phyloP scores from a whole-genome alignment of 2,113 vertebrate genomes.

The Neotoma lepida region DNA sequence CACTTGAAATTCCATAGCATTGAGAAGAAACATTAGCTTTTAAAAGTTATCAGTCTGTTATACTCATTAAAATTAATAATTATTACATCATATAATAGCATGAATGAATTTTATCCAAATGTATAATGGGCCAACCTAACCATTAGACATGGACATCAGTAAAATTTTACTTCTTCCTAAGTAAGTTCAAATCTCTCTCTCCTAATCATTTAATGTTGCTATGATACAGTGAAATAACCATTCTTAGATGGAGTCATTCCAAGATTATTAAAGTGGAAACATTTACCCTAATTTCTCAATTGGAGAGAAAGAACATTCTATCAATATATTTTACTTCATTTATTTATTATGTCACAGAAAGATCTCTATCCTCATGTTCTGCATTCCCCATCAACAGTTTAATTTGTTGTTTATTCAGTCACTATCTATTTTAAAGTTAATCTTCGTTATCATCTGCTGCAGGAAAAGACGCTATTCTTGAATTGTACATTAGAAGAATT shows the following conservation, averaged over 20 bases:
- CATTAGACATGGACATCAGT: background rate
- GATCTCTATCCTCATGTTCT: background rate
- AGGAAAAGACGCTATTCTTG: background rate
- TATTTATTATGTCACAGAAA: background rate
- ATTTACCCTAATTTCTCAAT: background rate
- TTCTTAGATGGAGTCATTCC: background rate
- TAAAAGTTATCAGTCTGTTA: background rate
- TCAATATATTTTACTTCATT: background rate
- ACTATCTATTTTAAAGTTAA: background rate
- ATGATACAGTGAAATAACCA: background rate
- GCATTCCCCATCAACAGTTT: background rate
- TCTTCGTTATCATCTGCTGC: background rate
- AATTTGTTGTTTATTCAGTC: background rate
- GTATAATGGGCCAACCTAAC: background rate
- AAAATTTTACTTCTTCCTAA: background rate
- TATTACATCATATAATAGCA: background rate
- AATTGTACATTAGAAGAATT: background rate
- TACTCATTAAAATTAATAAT: background rate
- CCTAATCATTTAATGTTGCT: background rate
- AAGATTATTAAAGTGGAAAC: background rate
- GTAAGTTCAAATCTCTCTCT: background rate
- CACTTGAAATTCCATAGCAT: background rate
- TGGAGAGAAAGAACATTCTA: background rate
- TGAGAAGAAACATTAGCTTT: background rate
- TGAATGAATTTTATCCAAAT: background rate